Percentiles rank a stretch among this genome's conserved stretches.
These are phyloP conservation scores for Melanophora roralis DNA, from an alignment of 2,888 invertebrate species.

Conservation along the genomic window DNA sequence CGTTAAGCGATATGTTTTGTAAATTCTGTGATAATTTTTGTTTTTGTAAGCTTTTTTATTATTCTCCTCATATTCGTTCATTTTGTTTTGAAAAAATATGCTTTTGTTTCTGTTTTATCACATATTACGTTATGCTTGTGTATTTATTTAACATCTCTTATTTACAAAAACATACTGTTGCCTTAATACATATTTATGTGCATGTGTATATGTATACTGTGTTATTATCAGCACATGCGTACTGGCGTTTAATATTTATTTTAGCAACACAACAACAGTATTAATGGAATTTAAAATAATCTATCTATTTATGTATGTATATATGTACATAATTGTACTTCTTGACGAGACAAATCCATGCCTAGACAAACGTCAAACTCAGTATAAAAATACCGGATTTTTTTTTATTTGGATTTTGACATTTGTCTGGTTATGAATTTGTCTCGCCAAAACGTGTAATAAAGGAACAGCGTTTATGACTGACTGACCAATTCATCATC, in stretches of 20 bases:
- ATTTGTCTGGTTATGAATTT: too few species aligned
- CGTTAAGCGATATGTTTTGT: neutral
- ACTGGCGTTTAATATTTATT: slow-evolving; percentile 22
- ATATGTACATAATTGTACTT: too few species aligned
- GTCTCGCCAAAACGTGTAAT: too few species aligned
- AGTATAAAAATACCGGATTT: too few species aligned
- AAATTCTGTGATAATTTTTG: slow-evolving; percentile 28
- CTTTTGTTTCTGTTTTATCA: slow-evolving; percentile 43
- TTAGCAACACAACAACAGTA: neutral
- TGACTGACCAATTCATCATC: too few species aligned
- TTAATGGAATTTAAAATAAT: neutral
- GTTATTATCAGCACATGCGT: slow-evolving; percentile 40
- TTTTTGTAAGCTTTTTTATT: slow-evolving; percentile 38
- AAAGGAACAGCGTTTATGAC: too few species aligned
- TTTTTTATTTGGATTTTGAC: too few species aligned
- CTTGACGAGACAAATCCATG: too few species aligned
- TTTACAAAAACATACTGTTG: neutral
- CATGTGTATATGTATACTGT: neutral
- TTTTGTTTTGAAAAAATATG: slow-evolving; percentile 51
- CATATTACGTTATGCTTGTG: slow-evolving; percentile 18
- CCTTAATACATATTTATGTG: neutral
- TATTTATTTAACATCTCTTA: neutral
- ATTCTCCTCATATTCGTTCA: slow-evolving; percentile 37
- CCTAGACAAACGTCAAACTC: too few species aligned
- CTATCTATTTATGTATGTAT: too few species aligned